phyloP scores from a whole-genome alignment of 2,888 invertebrate species.

The Ceriagrion tenellum region DNA sequence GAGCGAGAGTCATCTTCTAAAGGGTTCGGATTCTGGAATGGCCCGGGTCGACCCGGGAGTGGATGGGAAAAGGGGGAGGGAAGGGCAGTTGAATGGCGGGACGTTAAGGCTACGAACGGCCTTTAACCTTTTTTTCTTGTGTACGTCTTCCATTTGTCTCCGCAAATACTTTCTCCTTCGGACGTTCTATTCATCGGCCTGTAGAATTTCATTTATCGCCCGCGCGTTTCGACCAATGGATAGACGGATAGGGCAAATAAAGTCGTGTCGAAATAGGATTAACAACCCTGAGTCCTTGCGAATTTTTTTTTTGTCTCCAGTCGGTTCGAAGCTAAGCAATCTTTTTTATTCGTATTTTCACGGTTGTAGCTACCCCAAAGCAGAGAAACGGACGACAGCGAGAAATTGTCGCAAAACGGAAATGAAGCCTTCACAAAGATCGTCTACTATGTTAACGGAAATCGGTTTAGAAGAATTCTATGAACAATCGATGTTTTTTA shows the following conservation, averaged over 20 bases:
- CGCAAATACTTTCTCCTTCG: neutral
- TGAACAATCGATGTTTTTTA: too few species aligned
- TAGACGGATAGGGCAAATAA: neutral
- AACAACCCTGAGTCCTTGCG: neutral
- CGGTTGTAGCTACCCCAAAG: too few species aligned
- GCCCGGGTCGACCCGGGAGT: neutral
- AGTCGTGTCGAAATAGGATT: neutral
- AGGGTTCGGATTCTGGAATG: conserved; percentile 14
- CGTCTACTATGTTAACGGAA: too few species aligned
- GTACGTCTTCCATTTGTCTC: neutral
- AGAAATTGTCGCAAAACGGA: too few species aligned
- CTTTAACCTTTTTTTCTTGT: neutral
- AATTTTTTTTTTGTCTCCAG: too few species aligned
- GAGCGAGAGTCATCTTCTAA: conserved; percentile 36
- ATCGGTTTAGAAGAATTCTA: too few species aligned
- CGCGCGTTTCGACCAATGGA: neutral
- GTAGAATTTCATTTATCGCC: neutral
- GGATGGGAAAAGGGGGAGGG: neutral
- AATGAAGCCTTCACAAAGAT: too few species aligned
- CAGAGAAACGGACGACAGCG: too few species aligned
- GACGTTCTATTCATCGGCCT: neutral
- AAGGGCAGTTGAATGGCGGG: neutral
- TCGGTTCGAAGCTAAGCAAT: too few species aligned
- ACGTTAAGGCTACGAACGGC: neutral
- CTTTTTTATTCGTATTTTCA: too few species aligned